These are phyloP conservation scores for Drosophila vallismaia DNA, from an alignment of 2,888 invertebrate genomes.

Conservation along the genomic window DNA sequence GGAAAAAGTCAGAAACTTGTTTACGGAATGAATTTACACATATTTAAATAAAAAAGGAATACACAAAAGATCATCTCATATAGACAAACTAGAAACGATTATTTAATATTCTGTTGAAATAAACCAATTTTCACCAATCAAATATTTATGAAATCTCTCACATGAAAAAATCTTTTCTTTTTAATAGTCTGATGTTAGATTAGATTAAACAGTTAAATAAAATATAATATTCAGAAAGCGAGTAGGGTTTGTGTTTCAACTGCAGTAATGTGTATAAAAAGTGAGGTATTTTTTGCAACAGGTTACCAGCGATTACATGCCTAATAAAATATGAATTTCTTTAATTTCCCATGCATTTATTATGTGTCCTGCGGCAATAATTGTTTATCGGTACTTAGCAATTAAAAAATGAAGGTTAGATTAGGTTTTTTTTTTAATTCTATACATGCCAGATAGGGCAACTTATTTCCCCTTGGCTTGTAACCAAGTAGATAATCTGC, in stretches of 20 bases:
- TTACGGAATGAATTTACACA: not conserved
- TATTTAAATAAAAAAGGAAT: not conserved
- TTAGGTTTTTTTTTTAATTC: no score
- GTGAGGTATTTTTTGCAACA: not conserved
- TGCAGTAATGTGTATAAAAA: not conserved
- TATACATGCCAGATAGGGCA: not conserved
- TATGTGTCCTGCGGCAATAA: not conserved
- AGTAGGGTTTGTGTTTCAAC: no score
- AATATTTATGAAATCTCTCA: conserved; percentile 1
- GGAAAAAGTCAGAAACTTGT: not conserved
- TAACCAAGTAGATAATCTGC: conserved; percentile 15
- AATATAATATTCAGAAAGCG: conserved; percentile 1
- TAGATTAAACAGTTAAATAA: not conserved
- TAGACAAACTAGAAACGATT: not conserved
- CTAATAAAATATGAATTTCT: not conserved
- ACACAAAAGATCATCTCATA: not conserved
- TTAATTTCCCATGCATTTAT: not conserved
- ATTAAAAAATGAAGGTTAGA: not conserved
- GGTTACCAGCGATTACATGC: not conserved
- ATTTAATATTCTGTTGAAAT: conserved; percentile 1
- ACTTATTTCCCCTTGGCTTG: conserved; percentile 14
- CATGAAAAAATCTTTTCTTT: not conserved
- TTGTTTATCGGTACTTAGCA: conserved; percentile 1
- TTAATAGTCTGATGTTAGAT: not conserved
- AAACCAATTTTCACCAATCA: conserved; percentile 2